Evolutionary conservation across 2,113 vertebrate species (phyloP).

Genomic region (Apodemus speciosus): DNA sequence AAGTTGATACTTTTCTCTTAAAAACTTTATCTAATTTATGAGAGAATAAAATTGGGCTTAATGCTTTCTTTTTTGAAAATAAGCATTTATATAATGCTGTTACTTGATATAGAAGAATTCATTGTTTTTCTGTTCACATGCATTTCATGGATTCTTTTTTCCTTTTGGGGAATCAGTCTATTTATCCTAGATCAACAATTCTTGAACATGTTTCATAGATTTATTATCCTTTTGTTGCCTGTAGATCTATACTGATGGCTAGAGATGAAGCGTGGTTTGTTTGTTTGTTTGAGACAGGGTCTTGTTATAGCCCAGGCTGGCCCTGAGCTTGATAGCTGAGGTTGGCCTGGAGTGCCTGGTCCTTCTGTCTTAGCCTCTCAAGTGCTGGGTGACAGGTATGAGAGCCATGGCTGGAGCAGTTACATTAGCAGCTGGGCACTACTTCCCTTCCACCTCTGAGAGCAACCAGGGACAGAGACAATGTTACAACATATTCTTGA

Average conservation of each 20-base stretch:
- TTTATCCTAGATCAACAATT: background rate
- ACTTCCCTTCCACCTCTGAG: background rate
- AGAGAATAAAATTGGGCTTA: background rate
- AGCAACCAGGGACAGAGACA: background rate
- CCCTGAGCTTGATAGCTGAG: background rate
- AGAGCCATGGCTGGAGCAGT: background rate
- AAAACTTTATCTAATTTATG: background rate
- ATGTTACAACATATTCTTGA: background rate
- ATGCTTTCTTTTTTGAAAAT: background rate
- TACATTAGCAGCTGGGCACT: too few species aligned
- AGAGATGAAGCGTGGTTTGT: background rate
- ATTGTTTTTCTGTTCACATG: background rate
- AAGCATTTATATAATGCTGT: background rate
- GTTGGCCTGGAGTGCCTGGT: background rate
- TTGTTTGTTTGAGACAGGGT: background rate
- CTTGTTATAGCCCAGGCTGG: background rate
- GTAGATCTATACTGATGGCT: background rate
- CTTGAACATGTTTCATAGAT: background rate
- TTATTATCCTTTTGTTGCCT: background rate
- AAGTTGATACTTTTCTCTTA: background rate
- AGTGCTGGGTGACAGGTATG: background rate
- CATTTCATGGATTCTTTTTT: background rate
- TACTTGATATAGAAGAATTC: background rate
- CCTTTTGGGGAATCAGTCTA: background rate
- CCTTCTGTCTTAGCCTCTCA: background rate